phyloP scores from a whole-genome alignment of 2,113 vertebrate species.

The Helogale parvula region DNA sequence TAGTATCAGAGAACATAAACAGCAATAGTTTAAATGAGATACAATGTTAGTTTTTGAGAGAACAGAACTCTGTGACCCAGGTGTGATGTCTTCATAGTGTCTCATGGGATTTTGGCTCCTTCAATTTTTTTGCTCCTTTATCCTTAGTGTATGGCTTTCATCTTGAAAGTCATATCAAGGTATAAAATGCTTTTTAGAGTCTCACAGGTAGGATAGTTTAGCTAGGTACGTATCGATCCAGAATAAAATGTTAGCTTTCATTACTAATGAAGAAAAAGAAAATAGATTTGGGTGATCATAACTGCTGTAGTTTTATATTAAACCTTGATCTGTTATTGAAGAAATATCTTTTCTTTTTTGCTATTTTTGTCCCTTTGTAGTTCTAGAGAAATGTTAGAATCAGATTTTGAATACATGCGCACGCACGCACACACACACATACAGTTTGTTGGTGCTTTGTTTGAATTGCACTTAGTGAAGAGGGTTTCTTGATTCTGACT shows the following conservation, averaged over 20 bases:
- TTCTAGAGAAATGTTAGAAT: neutral
- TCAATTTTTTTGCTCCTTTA: neutral
- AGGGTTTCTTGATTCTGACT: neutral
- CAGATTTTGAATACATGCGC: neutral
- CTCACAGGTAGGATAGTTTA: neutral
- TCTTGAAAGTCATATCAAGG: neutral
- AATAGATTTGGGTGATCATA: neutral
- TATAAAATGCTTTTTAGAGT: neutral
- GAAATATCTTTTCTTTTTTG: neutral
- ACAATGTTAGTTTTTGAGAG: neutral
- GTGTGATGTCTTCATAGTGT: neutral
- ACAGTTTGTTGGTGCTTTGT: neutral
- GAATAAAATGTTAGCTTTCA: conserved; percentile 3
- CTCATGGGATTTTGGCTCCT: neutral
- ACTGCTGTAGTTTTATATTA: neutral
- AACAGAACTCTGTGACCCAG: neutral
- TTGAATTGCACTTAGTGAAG: neutral
- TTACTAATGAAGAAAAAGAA: neutral
- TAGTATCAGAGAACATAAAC: conserved; percentile 17
- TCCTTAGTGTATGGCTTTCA: neutral
- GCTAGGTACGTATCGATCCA: neutral
- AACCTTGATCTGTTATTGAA: neutral
- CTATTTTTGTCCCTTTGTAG: neutral
- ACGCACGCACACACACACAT: neutral
- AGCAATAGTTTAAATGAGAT: neutral